A percentile compares a stretch with the other conserved stretches of the same genome.
These are phyloP conservation scores for Nephila pilipes DNA, from an alignment of 1,140 invertebrate species.

Conservation along the genomic window DNA sequence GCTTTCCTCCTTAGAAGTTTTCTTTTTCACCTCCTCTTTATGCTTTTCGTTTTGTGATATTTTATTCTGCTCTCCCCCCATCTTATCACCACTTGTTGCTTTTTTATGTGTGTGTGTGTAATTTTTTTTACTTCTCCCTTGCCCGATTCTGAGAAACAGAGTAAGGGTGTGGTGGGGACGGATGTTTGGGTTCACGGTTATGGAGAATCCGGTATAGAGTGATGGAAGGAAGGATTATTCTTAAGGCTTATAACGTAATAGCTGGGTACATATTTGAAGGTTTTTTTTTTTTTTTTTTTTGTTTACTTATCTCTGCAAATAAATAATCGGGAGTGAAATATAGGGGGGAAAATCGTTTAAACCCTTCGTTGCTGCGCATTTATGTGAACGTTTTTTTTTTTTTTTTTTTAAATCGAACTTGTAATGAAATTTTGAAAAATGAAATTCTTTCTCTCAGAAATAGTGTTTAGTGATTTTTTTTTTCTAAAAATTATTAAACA, in stretches of 20 bases:
- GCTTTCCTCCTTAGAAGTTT: slow-evolving; percentile 42
- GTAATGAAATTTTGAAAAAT: too few relatives aligned
- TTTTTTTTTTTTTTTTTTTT: too few relatives aligned
- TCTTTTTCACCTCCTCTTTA: slow-evolving; percentile 33
- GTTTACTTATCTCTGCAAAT: too few relatives aligned
- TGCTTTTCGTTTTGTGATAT: background rate
- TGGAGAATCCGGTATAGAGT: background rate
- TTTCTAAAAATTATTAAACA: too few relatives aligned
- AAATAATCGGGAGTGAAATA: too few relatives aligned
- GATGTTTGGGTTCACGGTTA: slow-evolving; percentile 23
- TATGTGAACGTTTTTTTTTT: too few relatives aligned
- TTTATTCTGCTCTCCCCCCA: background rate
- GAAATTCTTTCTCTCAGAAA: too few relatives aligned
- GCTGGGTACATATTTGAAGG: too few relatives aligned
- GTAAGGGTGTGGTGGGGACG: slow-evolving; percentile 37
- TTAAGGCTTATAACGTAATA: background rate
- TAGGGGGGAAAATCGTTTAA: too few relatives aligned
- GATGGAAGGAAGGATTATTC: slow-evolving; percentile 6
- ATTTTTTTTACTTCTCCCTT: slow-evolving; percentile 10
- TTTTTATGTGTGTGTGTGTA: background rate
- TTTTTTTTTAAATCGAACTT: too few relatives aligned
- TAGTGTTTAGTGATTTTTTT: too few relatives aligned
- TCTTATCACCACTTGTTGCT: slow-evolving; percentile 42
- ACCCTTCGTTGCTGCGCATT: too few relatives aligned
- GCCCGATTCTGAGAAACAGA: slow-evolving; percentile 40